These are phyloP conservation scores for Drosophila paramelanica DNA, from an alignment of 2,888 invertebrate species.

Conservation along the genomic window DNA sequence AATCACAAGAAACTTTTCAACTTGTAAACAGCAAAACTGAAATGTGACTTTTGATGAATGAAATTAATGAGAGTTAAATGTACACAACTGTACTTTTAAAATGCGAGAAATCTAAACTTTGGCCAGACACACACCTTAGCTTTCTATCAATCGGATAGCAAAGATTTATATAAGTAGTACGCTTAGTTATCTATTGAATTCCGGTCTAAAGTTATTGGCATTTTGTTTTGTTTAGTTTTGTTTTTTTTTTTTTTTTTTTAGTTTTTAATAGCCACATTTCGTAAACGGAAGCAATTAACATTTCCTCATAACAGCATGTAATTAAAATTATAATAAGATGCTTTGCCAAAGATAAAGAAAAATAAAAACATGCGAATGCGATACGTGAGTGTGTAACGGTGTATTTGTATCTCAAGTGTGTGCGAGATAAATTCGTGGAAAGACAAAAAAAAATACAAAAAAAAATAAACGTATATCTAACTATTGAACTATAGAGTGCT, in stretches of 20 bases:
- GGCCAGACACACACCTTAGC: background rate
- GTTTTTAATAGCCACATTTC: constrained; percentile 51
- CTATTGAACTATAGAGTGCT: constrained; percentile 59
- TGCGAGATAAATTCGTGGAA: constrained; percentile 57
- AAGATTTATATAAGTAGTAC: constrained; percentile 6
- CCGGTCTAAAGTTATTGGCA: constrained; percentile 26
- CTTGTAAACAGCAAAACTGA: too few species aligned
- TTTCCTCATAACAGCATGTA: constrained; percentile 75
- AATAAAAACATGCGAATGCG: constrained; percentile 67
- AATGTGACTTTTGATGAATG: background rate
- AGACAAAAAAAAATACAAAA: constrained; percentile 36
- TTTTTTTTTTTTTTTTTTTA: constrained; percentile 6
- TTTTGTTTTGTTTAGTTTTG: constrained; percentile 4
- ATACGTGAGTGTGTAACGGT: constrained; percentile 45
- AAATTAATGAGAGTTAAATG: background rate
- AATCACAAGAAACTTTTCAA: too few species aligned
- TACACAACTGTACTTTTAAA: background rate
- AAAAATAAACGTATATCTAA: constrained; percentile 24
- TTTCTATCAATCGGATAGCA: background rate
- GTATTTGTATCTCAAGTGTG: constrained; percentile 10
- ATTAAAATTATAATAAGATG: constrained; percentile 82
- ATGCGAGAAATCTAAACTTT: background rate
- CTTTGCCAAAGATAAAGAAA: constrained; percentile 69
- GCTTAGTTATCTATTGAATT: constrained; percentile 17
- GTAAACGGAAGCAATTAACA: constrained; percentile 79